Evolutionary conservation across 2,797 vertebrate species (phyloP), one percentile per base, ranked within the genome.

Genomic region (Gobionotothen gibberifrons): DNA sequence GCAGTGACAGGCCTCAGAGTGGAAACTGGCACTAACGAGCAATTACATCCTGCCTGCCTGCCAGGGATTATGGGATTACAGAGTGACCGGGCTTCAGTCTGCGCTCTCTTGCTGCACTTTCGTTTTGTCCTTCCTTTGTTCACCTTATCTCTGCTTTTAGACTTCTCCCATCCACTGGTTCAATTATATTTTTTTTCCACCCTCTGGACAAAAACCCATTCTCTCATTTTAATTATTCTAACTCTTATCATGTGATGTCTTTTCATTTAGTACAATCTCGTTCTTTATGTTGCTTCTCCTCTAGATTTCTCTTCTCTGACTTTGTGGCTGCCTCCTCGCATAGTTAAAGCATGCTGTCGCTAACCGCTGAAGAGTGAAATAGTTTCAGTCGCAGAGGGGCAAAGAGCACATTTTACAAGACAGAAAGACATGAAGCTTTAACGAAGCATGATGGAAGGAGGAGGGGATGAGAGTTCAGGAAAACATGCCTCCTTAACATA

Each of bases 61-160:
- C 88, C 89, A 92, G 89, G 93, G 91, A 93, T 94, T 93, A 94
- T 92, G 92, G 87, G 93, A 94, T 94, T 94, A 93, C 87, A 81
- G 85, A 68, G 64, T 69, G 87, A 78, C 85, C 39, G 49, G 68
- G 68, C 75, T 83, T 76, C 83, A 56, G 66, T 83, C 82, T 79
- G 74, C 54, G 1, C 82, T 85, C 60, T 26, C 72, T 75, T 65
- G 82, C 79, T 84, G 22, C 70, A 43, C 78, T 81, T 65, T 83
- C 81, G 63, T 79, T 85, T 77, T 72, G 76, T 74, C 79, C 48
- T 76, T 82, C 87, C 36, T 43, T 36, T 74, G 74, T 87, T 62
- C 47, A 52, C 55, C 68, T 86, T 88, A 83, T 91, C 84, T 81
- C 67, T 71, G 3, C 75, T 59, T 65, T 74, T 61, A 72, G 72